Conservation (phyloP, 2,113 vertebrate species). For the Irena cyanogastra region DNA sequence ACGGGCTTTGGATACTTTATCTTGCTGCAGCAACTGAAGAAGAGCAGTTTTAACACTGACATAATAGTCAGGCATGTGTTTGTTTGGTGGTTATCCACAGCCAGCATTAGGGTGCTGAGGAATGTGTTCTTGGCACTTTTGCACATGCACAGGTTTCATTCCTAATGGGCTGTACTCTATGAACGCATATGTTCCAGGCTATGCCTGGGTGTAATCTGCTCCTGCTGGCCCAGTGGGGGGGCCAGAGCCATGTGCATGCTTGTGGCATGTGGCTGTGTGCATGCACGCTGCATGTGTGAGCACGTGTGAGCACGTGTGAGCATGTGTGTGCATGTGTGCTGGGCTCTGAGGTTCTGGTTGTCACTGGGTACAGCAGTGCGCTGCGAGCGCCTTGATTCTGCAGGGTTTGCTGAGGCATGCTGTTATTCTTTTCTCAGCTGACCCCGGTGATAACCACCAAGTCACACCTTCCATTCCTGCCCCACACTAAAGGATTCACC, state of each 20-base stretch:
- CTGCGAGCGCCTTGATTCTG: fast-evolving
- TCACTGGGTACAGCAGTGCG: fast-evolving
- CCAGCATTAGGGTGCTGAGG: not conserved
- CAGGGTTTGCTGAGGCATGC: not conserved
- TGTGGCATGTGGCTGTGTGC: not conserved
- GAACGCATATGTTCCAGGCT: not conserved
- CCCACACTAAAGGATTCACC: not conserved
- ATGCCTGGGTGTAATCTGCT: not conserved
- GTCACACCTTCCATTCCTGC: not conserved
- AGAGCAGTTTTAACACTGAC: conserved; percentile 56
- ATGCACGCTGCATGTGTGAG: too few species aligned
- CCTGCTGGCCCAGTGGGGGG: fast-evolving
- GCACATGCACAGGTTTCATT: not conserved
- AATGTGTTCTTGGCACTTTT: not conserved
- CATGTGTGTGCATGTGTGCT: fast-evolving
- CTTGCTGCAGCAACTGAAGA: conserved; percentile 48
- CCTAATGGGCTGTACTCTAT: not conserved
- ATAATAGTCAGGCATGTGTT: conserved; percentile 39
- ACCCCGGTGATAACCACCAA: not conserved
- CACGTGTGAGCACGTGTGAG: not conserved
- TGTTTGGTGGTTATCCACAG: not conserved
- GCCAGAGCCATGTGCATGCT: not conserved
- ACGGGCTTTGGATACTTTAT: conserved; percentile 48
- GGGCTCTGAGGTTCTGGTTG: not conserved
- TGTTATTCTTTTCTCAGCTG: not conserved